Evolutionary conservation across 2,888 invertebrate species (phyloP), one percentile per base, ranked within the genome.

Genomic region (Pachycephus smyrnensis): DNA sequence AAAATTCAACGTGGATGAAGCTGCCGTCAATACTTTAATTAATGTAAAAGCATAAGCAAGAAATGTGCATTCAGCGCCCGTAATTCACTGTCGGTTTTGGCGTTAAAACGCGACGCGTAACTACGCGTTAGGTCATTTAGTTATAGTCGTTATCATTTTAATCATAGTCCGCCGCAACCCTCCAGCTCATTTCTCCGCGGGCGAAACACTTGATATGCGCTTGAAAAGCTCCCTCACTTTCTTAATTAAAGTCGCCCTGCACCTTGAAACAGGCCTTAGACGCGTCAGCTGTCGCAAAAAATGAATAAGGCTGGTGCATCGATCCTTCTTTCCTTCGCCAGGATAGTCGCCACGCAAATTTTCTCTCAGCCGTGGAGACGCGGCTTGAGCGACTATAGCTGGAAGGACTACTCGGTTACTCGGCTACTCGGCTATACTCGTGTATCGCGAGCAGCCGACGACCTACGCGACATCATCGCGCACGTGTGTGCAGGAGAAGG

Each of bases 221-320:
- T 75, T 77, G 77, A 80, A 81, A 85, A 82, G 79, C 83, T 81
- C 82, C 82, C 85, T 85, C 83, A 85, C 84, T 86, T 86, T 86
- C 86, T 88, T 88, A 87, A 88, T 88, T 88, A 88, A 88, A 88
- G 83, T 85, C 86, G 86, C 71, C 32, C 31, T 78, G 35, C 55
- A 75, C 75, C 75, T 75, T 73, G 31, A 11, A 73, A 36, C 73
- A 69, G 36, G 55, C 73, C 78, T 33, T 68, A 31, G 78, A 69
- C 80, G 85, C 86, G 87, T 84, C 87, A 87, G 88, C 87, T 87
- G 88, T 84, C 75, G 80, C 82, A 77, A 55, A 23, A 23, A 55
- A 55, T 37, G 2, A 3, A 12, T 12, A 37, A 12, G 12, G 37
- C 37, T 37, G 37, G 37, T 12, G 12, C 37, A 2, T 37, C 37